Conservation (phyloP, 2,888 invertebrate genomes). For the Ophion costatus region DNA sequence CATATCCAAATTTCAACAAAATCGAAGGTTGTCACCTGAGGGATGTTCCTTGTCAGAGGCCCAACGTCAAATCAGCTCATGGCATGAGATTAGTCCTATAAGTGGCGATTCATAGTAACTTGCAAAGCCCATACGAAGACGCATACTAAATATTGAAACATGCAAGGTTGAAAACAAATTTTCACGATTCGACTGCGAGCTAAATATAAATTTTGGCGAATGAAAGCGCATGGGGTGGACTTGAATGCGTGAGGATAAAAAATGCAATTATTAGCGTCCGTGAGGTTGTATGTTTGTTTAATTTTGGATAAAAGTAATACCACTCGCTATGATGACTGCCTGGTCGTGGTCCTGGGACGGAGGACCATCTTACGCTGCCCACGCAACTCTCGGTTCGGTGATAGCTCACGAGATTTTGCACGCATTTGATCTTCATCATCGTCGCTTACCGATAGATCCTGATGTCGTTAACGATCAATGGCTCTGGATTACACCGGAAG, state of each 20-base stretch:
- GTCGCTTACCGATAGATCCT: slow-evolving; percentile 79
- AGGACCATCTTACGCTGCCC: slow-evolving; percentile 84
- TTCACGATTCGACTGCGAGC: neutral
- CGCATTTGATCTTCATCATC: slow-evolving; percentile 83
- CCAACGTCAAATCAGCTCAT: neutral
- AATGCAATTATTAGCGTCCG: neutral
- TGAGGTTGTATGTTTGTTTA: neutral
- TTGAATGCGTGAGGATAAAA: neutral
- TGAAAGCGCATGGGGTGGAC: neutral
- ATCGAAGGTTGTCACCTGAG: too few relatives aligned
- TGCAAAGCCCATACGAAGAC: neutral
- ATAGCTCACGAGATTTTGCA: slow-evolving; percentile 85
- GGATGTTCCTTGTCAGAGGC: too few relatives aligned
- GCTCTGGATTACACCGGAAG: slow-evolving; percentile 82
- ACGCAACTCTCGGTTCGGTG: slow-evolving; percentile 84
- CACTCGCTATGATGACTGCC: slow-evolving; percentile 84
- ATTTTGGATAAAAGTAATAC: slow-evolving; percentile 80
- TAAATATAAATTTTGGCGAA: neutral
- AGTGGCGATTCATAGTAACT: neutral
- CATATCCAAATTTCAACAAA: too few relatives aligned
- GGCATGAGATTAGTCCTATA: neutral
- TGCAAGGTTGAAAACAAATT: neutral
- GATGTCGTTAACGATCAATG: slow-evolving; percentile 77
- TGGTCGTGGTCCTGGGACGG: slow-evolving; percentile 84
- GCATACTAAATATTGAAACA: neutral